phyloP scores from a whole-genome alignment of 2,797 vertebrate genomes.

The Anguilla megastoma region DNA sequence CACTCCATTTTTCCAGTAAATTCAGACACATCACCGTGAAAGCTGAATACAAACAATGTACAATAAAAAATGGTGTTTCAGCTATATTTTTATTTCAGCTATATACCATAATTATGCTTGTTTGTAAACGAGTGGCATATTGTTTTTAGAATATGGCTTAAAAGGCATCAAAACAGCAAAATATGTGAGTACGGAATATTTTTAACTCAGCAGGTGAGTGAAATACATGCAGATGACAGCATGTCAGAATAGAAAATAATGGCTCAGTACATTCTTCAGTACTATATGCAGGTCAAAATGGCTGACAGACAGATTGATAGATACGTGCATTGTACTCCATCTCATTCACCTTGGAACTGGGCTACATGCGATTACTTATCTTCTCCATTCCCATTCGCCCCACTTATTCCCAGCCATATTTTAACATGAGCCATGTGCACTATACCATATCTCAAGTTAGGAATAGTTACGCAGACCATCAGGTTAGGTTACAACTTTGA shows the following conservation, averaged over 20 bases:
- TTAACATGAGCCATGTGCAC: neutral
- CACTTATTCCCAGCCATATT: neutral
- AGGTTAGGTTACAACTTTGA: slow-evolving; percentile 5
- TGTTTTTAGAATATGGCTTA: too few relatives aligned
- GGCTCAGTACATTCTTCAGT: neutral
- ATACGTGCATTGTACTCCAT: neutral
- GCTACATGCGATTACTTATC: neutral
- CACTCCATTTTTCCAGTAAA: too few relatives aligned
- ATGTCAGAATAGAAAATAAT: neutral
- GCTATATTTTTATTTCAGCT: too few relatives aligned
- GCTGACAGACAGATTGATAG: neutral
- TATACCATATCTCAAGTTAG: neutral
- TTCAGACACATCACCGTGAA: too few relatives aligned
- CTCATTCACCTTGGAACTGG: neutral
- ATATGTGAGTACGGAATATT: too few relatives aligned
- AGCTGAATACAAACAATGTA: too few relatives aligned
- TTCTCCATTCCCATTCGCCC: neutral
- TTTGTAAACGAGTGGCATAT: too few relatives aligned
- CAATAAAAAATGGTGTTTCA: too few relatives aligned
- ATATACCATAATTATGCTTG: too few relatives aligned
- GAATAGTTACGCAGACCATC: neutral
- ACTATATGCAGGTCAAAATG: neutral
- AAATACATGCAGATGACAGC: neutral
- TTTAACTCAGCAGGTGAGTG: neutral
- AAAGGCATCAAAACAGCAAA: too few relatives aligned